Evolutionary conservation across 2,797 vertebrate species (phyloP).

Genomic region (Ambastaia sidthimunki): DNA sequence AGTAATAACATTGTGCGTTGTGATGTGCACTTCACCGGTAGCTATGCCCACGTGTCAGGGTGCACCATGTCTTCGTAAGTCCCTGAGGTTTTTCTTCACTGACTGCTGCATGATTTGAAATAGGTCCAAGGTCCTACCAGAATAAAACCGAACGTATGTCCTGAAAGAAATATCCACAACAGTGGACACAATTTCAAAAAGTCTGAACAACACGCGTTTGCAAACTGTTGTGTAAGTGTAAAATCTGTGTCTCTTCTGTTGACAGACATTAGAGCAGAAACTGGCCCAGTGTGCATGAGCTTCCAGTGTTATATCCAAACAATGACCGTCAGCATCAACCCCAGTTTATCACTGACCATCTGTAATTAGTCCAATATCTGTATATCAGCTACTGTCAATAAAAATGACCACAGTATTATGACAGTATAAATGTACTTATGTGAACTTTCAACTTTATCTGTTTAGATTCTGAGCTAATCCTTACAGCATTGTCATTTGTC

Average conservation of each 20-base stretch:
- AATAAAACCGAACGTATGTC: neutral
- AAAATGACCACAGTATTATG: too few species aligned
- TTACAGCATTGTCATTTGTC: neutral
- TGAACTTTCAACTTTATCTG: neutral
- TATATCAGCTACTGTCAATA: too few species aligned
- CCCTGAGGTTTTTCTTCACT: neutral
- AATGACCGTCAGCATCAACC: too few species aligned
- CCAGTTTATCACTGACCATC: too few species aligned
- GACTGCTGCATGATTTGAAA: neutral
- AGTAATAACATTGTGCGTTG: slow-evolving; percentile 82
- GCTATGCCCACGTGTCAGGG: slow-evolving; percentile 73
- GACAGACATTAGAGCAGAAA: neutral
- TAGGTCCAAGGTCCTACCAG: neutral
- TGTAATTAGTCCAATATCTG: too few species aligned
- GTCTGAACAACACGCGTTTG: neutral
- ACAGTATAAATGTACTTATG: neutral
- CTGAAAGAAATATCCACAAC: neutral
- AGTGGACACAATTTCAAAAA: neutral
- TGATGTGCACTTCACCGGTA: slow-evolving; percentile 80
- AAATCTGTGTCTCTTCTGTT: neutral
- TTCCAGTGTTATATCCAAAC: neutral
- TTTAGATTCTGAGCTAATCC: neutral
- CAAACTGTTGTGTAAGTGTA: neutral
- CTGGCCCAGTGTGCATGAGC: too few species aligned
- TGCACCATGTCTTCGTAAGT: slow-evolving; percentile 77